Conservation (phyloP, 1,140 invertebrate genomes). For the Eriocheir sinensis region DNA sequence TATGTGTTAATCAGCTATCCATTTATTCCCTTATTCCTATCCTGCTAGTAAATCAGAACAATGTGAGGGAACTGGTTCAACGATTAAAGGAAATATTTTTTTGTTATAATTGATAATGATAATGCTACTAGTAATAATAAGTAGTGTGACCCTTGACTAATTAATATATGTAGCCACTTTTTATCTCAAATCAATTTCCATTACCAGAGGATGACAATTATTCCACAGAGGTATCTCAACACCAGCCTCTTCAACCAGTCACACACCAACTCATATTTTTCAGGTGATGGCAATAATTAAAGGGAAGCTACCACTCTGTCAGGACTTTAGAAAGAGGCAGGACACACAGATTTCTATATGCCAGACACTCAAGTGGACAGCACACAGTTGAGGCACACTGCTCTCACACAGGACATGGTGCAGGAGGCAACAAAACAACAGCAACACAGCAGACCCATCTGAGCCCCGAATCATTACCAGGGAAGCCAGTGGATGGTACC, state of each 20-base stretch:
- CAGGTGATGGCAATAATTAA: neutral
- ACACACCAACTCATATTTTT: neutral
- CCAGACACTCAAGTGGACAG: neutral
- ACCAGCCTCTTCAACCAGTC: no score
- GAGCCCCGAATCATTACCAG: neutral
- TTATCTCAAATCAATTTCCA: neutral
- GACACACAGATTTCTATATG: neutral
- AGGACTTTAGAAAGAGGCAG: neutral
- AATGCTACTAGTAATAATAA: no score
- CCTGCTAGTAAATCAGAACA: neutral
- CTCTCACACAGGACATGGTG: neutral
- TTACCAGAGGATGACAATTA: neutral
- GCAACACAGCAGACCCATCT: neutral
- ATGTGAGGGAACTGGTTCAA: no score
- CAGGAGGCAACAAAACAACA: neutral
- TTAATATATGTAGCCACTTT: no score
- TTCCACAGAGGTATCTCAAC: no score
- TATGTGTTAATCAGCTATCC: neutral
- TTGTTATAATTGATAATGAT: no score
- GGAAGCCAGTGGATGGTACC: neutral
- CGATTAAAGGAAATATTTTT: no score
- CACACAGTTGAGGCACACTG: neutral
- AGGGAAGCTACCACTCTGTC: neutral
- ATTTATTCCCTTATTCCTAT: neutral
- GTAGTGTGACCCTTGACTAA: no score